These are phyloP conservation scores for Chiroxiphia lanceolata DNA, from an alignment of 2,797 vertebrate genomes.

Conservation along the genomic window DNA sequence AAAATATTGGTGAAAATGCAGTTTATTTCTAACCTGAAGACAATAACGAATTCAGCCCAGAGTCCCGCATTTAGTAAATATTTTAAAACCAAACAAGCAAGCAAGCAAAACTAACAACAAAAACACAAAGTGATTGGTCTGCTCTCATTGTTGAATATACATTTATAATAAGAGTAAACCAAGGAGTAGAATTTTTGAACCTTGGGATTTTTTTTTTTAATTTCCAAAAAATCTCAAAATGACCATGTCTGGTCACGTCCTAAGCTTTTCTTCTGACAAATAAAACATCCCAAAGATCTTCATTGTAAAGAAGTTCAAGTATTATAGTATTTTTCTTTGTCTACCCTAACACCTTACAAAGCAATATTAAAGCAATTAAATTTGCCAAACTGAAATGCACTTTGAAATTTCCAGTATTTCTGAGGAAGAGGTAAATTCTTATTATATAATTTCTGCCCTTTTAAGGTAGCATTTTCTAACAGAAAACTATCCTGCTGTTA, in stretches of 20 bases:
- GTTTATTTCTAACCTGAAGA: background rate
- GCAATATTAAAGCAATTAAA: background rate
- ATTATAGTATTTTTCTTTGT: background rate
- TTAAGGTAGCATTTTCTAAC: background rate
- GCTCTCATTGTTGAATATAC: background rate
- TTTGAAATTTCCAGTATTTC: background rate
- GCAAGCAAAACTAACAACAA: background rate
- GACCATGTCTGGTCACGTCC: background rate
- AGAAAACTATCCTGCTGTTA: background rate
- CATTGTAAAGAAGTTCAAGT: background rate
- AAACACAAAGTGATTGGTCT: background rate
- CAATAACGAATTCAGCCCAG: background rate
- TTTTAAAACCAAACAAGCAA: background rate
- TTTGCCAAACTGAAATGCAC: background rate
- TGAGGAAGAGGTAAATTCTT: background rate
- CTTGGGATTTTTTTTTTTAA: background rate
- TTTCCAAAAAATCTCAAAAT: background rate
- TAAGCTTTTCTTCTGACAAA: background rate
- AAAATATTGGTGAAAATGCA: background rate
- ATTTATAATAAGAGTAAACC: background rate
- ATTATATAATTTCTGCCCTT: background rate
- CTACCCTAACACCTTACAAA: background rate
- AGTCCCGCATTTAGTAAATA: background rate
- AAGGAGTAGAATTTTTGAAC: background rate
- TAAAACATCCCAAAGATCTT: background rate